phyloP scores from a whole-genome alignment of 2,888 invertebrate genomes.

The Marronus borbonicus region DNA sequence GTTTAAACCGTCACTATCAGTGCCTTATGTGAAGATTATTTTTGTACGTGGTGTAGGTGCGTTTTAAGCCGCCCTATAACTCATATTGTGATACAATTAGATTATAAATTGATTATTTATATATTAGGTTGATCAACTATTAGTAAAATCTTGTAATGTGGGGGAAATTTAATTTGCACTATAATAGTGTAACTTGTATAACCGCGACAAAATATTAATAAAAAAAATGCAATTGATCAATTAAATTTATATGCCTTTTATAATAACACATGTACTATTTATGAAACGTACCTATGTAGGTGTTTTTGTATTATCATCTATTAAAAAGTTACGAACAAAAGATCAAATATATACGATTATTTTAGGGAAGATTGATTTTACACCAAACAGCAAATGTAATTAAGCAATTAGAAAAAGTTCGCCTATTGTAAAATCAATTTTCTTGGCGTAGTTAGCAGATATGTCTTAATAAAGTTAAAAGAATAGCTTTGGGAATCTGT shows the following conservation, averaged over 20 bases:
- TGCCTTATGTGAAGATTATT: constrained; percentile 34
- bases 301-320: neutral
- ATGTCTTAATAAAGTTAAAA: neutral
- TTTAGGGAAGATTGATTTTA: neutral
- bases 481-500: neutral
- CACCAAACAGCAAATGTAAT: neutral
- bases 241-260: constrained; percentile 17
- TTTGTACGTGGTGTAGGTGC: constrained; percentile 7
- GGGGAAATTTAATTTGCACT: neutral
- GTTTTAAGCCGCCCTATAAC: constrained; percentile 33
- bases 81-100: constrained; percentile 52
- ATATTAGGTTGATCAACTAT: constrained; percentile 33
- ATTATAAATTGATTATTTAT: constrained; percentile 47
- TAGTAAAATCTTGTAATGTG: neutral
- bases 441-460: neutral
- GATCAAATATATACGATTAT: neutral
- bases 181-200: neutral
- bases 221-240: neutral
- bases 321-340: neutral
- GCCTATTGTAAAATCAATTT: neutral
- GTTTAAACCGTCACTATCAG: constrained; percentile 5
- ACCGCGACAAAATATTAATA: neutral
- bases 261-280: constrained; percentile 2
- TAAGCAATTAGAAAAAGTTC: neutral
- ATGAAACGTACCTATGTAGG: neutral